Conservation (phyloP, 2,113 vertebrate species). For the Uropsilus gracilis region DNA sequence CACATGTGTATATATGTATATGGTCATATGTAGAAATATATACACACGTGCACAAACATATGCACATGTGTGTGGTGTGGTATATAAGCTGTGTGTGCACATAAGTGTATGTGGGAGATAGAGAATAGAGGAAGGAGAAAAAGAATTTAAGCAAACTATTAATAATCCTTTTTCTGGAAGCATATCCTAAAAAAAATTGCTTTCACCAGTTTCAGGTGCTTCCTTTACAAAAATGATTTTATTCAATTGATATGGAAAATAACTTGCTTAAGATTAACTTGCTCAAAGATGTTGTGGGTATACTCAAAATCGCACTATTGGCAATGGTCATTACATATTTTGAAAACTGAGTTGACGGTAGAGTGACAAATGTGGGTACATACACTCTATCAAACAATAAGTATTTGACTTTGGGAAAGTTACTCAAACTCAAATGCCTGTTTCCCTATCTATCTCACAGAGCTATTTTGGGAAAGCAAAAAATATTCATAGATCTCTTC, state of each 20-base stretch:
- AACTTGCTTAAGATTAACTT: not conserved
- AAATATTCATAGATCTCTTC: not conserved
- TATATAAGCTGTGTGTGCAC: not conserved
- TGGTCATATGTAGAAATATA: no score
- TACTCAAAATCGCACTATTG: not conserved
- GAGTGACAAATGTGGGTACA: not conserved
- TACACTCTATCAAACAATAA: not conserved
- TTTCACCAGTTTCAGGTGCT: not conserved
- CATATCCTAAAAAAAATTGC: not conserved
- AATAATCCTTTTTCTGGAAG: not conserved
- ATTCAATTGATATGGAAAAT: not conserved
- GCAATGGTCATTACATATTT: not conserved
- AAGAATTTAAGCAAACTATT: not conserved
- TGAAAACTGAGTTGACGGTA: not conserved
- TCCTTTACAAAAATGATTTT: not conserved
- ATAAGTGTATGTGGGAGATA: not conserved
- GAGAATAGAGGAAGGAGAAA: not conserved
- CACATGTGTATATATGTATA: not conserved
- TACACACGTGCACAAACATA: no score
- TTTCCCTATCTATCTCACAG: not conserved
- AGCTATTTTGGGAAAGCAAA: not conserved
- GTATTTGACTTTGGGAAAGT: not conserved
- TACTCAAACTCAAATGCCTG: not conserved
- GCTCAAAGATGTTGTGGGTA: not conserved
- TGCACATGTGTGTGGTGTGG: not conserved